phyloP scores from a whole-genome alignment of 1,140 invertebrate genomes.

The Drosophila repletoides region DNA sequence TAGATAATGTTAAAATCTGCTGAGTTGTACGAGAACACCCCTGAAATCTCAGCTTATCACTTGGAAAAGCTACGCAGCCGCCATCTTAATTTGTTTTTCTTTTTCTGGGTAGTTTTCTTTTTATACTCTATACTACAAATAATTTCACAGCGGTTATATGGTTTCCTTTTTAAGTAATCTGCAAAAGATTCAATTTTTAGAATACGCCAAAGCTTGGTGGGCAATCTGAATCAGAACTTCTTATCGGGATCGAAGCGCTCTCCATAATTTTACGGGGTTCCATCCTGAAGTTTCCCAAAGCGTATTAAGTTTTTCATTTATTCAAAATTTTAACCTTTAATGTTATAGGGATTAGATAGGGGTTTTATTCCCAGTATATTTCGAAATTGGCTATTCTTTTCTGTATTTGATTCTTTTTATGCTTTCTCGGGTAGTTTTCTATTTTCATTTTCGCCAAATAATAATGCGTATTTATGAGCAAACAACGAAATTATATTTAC shows the following conservation, averaged over 20 bases:
- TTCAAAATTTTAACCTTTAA: no score
- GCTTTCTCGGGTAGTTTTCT: neutral
- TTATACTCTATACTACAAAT: neutral
- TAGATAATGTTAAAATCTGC: constrained; percentile 52
- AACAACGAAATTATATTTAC: constrained; percentile 81
- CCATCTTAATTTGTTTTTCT: constrained; percentile 21
- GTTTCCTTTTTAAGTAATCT: no score
- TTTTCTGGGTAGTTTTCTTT: constrained; percentile 11
- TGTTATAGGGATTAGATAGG: no score
- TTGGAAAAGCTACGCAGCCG: neutral
- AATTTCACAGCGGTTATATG: neutral
- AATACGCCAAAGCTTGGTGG: no score
- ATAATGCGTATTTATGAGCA: constrained; percentile 78
- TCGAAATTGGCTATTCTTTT: no score
- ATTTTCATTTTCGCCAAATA: constrained; percentile 39
- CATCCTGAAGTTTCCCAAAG: no score
- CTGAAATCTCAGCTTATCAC: neutral
- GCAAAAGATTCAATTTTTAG: no score
- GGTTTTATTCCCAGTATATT: no score
- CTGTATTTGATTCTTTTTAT: neutral
- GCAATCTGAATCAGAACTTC: no score
- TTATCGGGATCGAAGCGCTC: no score
- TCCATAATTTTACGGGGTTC: no score
- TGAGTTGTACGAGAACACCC: neutral
- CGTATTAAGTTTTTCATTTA: no score